Percentiles rank a stretch among this genome's conserved stretches.
Conservation (phyloP, 2,113 vertebrate species). For the Phaetusa simplex region DNA sequence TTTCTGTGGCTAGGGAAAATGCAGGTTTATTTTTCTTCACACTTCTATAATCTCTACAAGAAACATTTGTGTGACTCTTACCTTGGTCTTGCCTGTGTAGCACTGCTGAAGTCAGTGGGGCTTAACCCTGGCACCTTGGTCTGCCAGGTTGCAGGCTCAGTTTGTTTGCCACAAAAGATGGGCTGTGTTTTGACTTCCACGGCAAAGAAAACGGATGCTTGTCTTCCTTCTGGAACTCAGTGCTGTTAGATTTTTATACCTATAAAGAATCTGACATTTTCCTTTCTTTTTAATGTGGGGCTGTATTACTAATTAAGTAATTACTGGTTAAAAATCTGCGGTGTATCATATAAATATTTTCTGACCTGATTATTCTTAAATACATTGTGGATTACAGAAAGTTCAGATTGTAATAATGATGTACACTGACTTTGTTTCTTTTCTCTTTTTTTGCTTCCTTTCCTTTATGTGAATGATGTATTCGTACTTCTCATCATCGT, state of each 20-base stretch:
- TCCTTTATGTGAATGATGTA: conserved; percentile 15
- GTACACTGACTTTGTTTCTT: conserved; percentile 43
- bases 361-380: not conserved
- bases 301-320: not conserved
- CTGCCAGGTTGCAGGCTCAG: not conserved
- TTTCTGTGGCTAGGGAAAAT: not conserved
- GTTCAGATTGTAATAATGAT: not conserved
- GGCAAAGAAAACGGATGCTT: not conserved
- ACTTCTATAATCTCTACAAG: not conserved
- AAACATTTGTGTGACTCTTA: not conserved
- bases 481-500: not conserved
- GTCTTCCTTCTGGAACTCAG: not conserved
- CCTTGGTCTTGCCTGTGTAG: not conserved
- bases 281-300: not conserved
- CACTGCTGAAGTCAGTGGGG: not conserved
- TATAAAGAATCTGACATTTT: not conserved
- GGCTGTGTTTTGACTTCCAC: not conserved
- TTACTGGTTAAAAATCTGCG: not conserved
- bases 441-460: conserved; percentile 43
- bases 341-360: not conserved
- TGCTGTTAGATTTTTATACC: not conserved
- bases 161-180: not conserved
- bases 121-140: not conserved
- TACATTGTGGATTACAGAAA: not conserved
- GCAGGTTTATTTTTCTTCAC: not conserved